These are phyloP conservation scores for Motacilla tschutschensis DNA, from an alignment of 2,113 vertebrate genomes.

Conservation along the genomic window DNA sequence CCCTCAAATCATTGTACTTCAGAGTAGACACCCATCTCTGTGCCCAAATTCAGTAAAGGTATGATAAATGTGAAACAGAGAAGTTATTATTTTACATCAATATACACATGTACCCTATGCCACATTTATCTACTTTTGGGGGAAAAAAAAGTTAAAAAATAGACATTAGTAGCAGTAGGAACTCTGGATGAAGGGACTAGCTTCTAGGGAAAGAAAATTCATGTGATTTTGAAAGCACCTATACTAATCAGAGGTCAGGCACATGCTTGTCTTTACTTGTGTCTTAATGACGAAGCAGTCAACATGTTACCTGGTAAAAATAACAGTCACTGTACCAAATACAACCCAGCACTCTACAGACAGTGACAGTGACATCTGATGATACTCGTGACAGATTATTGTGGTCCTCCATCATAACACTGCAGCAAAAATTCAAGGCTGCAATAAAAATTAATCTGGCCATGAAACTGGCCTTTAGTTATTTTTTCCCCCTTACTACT, in stretches of 20 bases:
- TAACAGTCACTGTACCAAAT: background rate
- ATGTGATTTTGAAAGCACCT: background rate
- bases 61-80: background rate
- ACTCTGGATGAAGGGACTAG: background rate
- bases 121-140: background rate
- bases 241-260: background rate
- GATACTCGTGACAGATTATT: conserved; percentile 11
- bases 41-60: background rate
- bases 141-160: background rate
- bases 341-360: background rate
- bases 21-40: background rate
- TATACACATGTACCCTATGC: background rate
- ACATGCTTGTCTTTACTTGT: background rate
- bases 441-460: conserved; percentile 46
- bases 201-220: background rate
- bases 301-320: background rate
- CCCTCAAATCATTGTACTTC: background rate
- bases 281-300: background rate
- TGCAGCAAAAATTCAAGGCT: conserved; percentile 44
- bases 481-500: background rate
- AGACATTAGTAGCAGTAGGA: background rate
- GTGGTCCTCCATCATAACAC: conserved; percentile 15
- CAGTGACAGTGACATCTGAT: background rate
- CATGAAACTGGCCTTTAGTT: background rate
- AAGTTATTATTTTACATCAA: background rate